These are phyloP conservation scores for Napeogenes sylphis DNA, from an alignment of 2,888 invertebrate species.

Conservation along the genomic window DNA sequence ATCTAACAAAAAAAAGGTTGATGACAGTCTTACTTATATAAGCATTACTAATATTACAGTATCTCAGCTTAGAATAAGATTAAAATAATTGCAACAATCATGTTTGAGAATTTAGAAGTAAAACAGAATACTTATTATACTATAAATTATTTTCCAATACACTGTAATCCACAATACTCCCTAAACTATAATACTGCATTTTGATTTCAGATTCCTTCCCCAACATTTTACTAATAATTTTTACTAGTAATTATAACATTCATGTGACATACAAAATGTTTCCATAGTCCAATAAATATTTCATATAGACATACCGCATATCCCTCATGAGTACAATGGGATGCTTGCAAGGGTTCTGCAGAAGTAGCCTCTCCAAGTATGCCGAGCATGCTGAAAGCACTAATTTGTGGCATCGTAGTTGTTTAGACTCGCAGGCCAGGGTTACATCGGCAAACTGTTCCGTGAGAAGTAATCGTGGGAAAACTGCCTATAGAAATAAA, in stretches of 20 bases:
- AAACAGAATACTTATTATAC: too few relatives aligned
- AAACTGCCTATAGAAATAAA: slow-evolving; percentile 74
- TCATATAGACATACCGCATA: slow-evolving; percentile 76
- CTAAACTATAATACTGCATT: too few relatives aligned
- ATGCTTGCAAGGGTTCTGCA: slow-evolving; percentile 91
- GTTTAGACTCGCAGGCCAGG: slow-evolving; percentile 90
- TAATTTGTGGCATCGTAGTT: slow-evolving; percentile 91
- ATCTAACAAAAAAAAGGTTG: too few relatives aligned
- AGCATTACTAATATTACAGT: too few relatives aligned
- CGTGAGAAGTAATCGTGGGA: slow-evolving; percentile 84
- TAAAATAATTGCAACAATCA: too few relatives aligned
- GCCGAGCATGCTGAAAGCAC: slow-evolving; percentile 91
- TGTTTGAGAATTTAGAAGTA: too few relatives aligned
- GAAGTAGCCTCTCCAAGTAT: slow-evolving; percentile 87
- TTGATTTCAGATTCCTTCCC: too few relatives aligned
- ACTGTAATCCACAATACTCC: too few relatives aligned
- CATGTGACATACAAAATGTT: background rate
- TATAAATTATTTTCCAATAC: too few relatives aligned
- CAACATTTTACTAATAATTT: background rate
- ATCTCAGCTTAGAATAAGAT: too few relatives aligned
- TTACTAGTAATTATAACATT: background rate
- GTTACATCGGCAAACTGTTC: slow-evolving; percentile 94
- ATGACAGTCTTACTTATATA: too few relatives aligned
- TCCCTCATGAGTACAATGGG: slow-evolving; percentile 91
- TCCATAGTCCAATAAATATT: background rate